Conservation (phyloP, 2,797 vertebrate genomes). For the Rallus crepitans region DNA sequence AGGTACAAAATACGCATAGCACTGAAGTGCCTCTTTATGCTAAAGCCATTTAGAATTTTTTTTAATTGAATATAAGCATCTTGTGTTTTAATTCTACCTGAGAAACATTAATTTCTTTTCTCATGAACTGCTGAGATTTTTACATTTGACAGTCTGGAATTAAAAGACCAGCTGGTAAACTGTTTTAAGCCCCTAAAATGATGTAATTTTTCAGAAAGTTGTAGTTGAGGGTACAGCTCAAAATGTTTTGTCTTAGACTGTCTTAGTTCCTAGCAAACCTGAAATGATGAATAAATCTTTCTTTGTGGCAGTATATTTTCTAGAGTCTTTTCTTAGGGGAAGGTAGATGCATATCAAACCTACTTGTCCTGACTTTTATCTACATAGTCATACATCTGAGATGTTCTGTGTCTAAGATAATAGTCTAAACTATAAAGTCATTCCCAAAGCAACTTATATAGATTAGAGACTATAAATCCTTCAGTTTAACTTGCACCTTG, state of each 20-base stretch:
- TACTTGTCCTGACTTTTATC: not conserved
- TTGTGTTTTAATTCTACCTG: constrained; percentile 1
- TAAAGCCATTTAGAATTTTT: constrained; percentile 43
- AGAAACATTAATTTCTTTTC: not conserved
- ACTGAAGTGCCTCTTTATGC: constrained; percentile 18
- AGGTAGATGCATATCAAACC: not conserved
- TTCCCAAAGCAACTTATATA: not conserved
- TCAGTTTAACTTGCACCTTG: not conserved
- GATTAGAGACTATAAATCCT: not conserved
- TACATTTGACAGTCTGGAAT: not conserved
- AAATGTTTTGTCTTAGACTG: not conserved
- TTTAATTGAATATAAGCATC: constrained; percentile 36
- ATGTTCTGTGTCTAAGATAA: not conserved
- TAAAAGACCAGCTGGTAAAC: not conserved
- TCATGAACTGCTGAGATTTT: not conserved
- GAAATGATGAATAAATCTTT: not conserved
- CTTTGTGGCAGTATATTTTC: not conserved
- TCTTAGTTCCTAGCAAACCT: not conserved
- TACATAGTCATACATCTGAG: not conserved
- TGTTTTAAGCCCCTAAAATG: not conserved
- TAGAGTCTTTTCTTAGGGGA: not conserved
- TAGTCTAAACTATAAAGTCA: not conserved
- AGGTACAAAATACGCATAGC: not conserved
- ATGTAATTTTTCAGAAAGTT: not conserved
- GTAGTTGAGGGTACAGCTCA: not conserved